A percentile compares a stretch with the other conserved stretches of the same genome.
These are phyloP conservation scores for Heliconius hermathena DNA, from an alignment of 1,140 invertebrate genomes.

Conservation along the genomic window DNA sequence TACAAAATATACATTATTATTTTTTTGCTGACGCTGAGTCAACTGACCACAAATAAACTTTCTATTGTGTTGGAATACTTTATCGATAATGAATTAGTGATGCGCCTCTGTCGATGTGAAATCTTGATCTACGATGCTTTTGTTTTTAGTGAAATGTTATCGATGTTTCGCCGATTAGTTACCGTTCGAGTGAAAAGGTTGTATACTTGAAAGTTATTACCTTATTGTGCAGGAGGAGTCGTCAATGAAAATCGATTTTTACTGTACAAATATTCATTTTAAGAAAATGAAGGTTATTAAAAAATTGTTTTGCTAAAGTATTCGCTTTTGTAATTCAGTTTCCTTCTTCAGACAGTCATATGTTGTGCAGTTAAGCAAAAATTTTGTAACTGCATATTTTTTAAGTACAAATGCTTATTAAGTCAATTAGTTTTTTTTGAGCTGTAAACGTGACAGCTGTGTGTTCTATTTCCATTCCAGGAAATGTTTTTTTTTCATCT, in stretches of 20 bases:
- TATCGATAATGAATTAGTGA: constrained; percentile 59
- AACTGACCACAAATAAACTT: constrained; percentile 68
- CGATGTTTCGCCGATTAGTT: constrained; percentile 12
- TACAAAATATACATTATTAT: constrained; percentile 6
- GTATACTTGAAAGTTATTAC: neutral
- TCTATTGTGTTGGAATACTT: constrained; percentile 71
- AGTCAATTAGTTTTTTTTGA: too few relatives aligned
- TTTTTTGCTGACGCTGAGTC: constrained; percentile 56
- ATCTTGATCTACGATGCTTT: constrained; percentile 41
- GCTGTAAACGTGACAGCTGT: too few relatives aligned
- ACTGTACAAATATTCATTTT: too few relatives aligned
- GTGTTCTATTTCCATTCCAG: too few relatives aligned
- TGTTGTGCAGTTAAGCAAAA: too few relatives aligned
- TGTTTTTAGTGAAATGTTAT: constrained; percentile 42
- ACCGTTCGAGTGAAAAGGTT: neutral
- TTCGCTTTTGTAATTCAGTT: too few relatives aligned
- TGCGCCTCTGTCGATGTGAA: constrained; percentile 38
- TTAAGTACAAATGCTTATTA: too few relatives aligned
- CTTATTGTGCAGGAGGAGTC: neutral
- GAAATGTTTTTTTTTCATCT: too few relatives aligned
- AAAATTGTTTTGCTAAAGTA: too few relatives aligned
- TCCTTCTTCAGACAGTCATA: too few relatives aligned
- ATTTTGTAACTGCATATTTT: too few relatives aligned
- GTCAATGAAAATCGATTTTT: neutral
- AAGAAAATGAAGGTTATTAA: too few relatives aligned